A percentile compares a stretch with the other conserved stretches of the same genome.
These are phyloP conservation scores for Rhagophthalmus giganteus DNA, from an alignment of 2,888 invertebrate species.

Conservation along the genomic window DNA sequence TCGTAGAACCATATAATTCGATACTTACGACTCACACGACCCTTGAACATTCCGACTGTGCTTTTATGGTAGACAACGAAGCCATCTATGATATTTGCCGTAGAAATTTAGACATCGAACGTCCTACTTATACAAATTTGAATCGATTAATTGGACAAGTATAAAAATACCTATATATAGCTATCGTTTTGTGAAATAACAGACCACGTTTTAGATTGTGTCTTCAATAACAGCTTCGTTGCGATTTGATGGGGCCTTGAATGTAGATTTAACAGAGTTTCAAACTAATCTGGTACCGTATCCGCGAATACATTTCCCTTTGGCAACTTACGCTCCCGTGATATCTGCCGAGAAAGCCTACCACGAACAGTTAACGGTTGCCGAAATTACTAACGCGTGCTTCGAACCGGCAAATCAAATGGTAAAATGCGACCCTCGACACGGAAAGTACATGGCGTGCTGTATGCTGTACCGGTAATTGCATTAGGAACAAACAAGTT, in stretches of 20 bases:
- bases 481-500: too few relatives aligned
- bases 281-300: conserved; percentile 90
- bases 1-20: conserved; percentile 89
- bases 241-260: conserved; percentile 88
- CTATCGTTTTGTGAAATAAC: too few relatives aligned
- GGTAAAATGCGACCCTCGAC: too few relatives aligned
- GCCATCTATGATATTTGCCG: conserved; percentile 89
- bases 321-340: too few relatives aligned
- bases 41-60: too few relatives aligned
- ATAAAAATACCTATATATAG: conserved; percentile 31
- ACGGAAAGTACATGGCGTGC: too few relatives aligned
- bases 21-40: too few relatives aligned
- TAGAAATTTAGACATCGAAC: conserved; percentile 81
- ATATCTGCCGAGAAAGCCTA: too few relatives aligned
- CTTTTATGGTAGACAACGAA: conserved; percentile 94
- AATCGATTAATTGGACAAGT: conserved; percentile 82
- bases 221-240: conserved; percentile 92
- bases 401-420: too few relatives aligned
- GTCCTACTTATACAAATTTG: conserved; percentile 84
- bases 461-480: conserved; percentile 87
- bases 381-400: conserved; percentile 93
- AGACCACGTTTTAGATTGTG: conserved; percentile 69
- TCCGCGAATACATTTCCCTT: too few relatives aligned
- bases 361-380: conserved; percentile 87
- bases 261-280: too few relatives aligned